phyloP scores from a whole-genome alignment of 2,888 invertebrate genomes.

The Willowsia nigromaculata region DNA sequence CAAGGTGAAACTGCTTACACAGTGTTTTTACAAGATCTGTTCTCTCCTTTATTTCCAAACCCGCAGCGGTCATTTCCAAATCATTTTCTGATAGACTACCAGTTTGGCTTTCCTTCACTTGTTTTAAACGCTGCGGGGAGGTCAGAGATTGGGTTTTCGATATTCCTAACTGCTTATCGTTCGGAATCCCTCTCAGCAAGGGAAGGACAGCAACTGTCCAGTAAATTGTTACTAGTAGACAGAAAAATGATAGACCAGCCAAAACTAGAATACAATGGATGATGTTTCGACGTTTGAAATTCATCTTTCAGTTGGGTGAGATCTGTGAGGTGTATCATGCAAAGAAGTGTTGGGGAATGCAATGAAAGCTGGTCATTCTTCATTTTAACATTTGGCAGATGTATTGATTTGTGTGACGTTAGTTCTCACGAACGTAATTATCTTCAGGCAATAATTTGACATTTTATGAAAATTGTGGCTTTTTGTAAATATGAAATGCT shows the following conservation, averaged over 20 bases:
- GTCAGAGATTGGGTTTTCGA: no score
- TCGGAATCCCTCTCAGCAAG: not conserved
- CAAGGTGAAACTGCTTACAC: constrained; percentile 81
- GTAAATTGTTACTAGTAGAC: not conserved
- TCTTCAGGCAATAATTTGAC: no score
- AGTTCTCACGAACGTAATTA: no score
- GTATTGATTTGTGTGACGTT: no score
- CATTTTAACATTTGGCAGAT: no score
- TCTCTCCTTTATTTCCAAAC: not conserved
- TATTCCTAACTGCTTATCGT: not conserved
- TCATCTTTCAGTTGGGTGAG: not conserved
- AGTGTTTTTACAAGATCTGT: constrained; percentile 49
- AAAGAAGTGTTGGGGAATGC: no score
- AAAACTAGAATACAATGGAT: not conserved
- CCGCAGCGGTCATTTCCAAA: not conserved
- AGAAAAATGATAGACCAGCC: not conserved
- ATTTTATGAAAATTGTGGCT: no score
- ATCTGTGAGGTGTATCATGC: no score
- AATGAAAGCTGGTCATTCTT: no score
- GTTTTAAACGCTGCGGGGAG: no score
- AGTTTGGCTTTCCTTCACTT: no score
- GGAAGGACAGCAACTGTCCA: not conserved
- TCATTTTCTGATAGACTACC: not conserved
- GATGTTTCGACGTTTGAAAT: not conserved
- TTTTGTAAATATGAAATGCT: no score